Base-by-base conservation (phyloP, 2,113 vertebrate species). In the Ceyx melanurus region DNA sequence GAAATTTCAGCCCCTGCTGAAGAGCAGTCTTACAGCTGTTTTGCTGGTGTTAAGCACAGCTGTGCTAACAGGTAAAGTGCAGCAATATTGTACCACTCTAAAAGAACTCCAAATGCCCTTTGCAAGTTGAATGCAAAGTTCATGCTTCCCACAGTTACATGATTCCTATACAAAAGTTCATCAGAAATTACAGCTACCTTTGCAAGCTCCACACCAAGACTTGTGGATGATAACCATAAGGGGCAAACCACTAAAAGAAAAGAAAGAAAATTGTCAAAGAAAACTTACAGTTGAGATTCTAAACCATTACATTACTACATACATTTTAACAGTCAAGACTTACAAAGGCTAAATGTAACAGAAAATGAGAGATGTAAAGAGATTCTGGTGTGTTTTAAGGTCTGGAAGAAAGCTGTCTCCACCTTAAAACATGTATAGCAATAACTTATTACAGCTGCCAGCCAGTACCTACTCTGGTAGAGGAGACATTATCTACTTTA, bases 171-270 rank as follows among this genome's bases (percentile, higher is more conserved):
- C 9, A 57, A 53, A 71, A 48, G 35, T n/a, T 70, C n/a, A 37
- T 18, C 4, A 58, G 22, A 45, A 78, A 60, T 72, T 57, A 43
- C 72, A 88, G n/a, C 14, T 96, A 99, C 99, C 99, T 99, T 99
- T 99, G 97, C 99, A 99, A 92, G 99, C 99, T 91, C 99, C 99
- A 97, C 99, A 99, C 99, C 99, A 99, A 58, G 97, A 99, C 94
- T 99, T 99, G 95, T 99, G 99, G 92, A 99, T 98, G 95, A 99
- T 98, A 92, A 99, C 98, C 99, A 99, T 99, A 68, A 99, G 83
- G 11, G 99, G 99, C 82, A 99, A 97, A 16, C 99, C 99, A 82
- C 99, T 99, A 95, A 91, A 85, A 86, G 16, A 97, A n/a, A 81
- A 73, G 22, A 51, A 31, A 79, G 4, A 72, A 74, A 73, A 61